Conservation (phyloP, 2,888 invertebrate species). For the Chironomus tentans region DNA sequence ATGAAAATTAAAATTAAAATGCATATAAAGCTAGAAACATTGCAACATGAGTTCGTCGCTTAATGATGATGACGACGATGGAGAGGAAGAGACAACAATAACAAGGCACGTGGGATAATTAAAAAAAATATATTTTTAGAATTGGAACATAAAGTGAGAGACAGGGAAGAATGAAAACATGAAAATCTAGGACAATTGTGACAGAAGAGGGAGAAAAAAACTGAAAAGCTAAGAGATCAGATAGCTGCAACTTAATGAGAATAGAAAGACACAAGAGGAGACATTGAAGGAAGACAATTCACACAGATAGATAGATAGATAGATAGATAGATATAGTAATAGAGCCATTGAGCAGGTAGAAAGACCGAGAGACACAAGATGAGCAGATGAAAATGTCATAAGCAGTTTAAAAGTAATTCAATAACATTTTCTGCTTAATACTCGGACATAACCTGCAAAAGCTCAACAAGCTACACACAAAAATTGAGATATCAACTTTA, state of each 20-base stretch:
- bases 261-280: too few species aligned
- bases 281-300: too few species aligned
- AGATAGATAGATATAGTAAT: too few species aligned
- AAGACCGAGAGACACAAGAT: background rate
- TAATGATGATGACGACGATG: background rate
- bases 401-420: background rate
- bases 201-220: background rate
- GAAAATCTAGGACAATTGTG: background rate
- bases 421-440: too few species aligned
- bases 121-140: background rate
- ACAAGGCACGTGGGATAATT: background rate
- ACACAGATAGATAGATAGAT: too few species aligned
- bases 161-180: background rate
- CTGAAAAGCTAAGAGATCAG: too few species aligned
- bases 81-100: background rate
- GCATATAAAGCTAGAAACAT: background rate
- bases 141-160: background rate
- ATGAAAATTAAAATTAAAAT: too few species aligned
- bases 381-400: background rate
- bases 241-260: too few species aligned
- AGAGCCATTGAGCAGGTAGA: background rate
- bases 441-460: too few species aligned
- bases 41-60: background rate
- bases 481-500: too few species aligned
- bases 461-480: too few species aligned